phyloP scores from a whole-genome alignment of 2,888 invertebrate species.

The Nebria salina region DNA sequence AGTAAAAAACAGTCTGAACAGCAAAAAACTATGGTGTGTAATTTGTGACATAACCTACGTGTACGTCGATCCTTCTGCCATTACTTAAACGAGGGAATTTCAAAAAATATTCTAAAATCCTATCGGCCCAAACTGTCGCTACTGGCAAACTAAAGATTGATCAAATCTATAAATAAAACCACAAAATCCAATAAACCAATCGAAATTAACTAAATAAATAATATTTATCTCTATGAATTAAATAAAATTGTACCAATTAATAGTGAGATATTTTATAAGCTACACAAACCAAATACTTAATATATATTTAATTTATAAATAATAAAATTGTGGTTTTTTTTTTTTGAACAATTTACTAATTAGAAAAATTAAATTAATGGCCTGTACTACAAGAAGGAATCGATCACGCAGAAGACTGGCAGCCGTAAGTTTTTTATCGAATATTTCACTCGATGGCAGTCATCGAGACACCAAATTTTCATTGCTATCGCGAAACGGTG shows the following conservation, averaged over 20 bases:
- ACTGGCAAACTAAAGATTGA: background rate
- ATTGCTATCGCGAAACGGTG: conserved; percentile 61
- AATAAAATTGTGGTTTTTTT: background rate
- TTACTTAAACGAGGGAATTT: conserved; percentile 21
- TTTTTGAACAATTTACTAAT: background rate
- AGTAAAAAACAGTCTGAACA: conserved; percentile 44
- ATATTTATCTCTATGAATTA: too few species aligned
- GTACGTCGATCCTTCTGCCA: conserved; percentile 35
- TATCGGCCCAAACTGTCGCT: background rate
- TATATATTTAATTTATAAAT: background rate
- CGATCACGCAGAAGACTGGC: conserved; percentile 87
- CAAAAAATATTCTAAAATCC: background rate
- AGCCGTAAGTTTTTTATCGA: conserved; percentile 92
- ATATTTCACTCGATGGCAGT: conserved; percentile 93
- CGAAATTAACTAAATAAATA: too few species aligned
- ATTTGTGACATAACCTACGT: conserved; percentile 45
- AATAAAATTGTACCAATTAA: background rate
- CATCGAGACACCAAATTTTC: conserved; percentile 77
- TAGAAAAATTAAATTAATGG: conserved; percentile 58
- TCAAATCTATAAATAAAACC: background rate
- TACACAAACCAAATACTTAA: too few species aligned
- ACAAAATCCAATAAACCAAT: too few species aligned
- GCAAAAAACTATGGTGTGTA: conserved; percentile 45
- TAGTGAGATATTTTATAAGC: background rate
- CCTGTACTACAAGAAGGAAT: conserved; percentile 66